Evolutionary conservation across 2,888 invertebrate species (phyloP).

Genomic region (Sminthurinus aureus): DNA sequence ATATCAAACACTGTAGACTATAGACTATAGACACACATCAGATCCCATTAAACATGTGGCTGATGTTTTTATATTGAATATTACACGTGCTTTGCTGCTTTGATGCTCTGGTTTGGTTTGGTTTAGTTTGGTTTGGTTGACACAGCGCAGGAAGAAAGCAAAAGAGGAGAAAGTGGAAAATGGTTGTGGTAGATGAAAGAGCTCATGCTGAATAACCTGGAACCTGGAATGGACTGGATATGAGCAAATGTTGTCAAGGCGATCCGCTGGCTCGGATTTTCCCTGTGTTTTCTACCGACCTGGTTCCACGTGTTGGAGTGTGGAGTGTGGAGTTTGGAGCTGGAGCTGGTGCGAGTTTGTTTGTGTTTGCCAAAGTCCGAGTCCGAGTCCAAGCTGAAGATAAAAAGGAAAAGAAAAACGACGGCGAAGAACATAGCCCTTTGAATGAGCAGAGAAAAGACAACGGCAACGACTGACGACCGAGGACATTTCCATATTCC

Average conservation of each 20-base stretch:
- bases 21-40: no score
- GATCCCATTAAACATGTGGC: no score
- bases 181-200: neutral
- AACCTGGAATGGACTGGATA: slow-evolving; percentile 41
- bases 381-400: neutral
- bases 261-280: neutral
- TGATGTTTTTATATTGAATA: neutral
- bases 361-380: no score
- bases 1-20: no score
- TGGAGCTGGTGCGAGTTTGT: neutral
- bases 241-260: slow-evolving; percentile 37
- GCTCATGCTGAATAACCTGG: slow-evolving; percentile 9
- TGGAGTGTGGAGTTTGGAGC: no score
- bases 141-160: neutral
- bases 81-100: no score
- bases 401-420: neutral
- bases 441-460: neutral
- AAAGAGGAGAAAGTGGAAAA: neutral
- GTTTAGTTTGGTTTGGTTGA: no score
- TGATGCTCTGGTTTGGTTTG: no score
- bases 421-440: neutral
- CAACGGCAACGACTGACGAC: neutral
- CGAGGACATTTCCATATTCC: neutral
- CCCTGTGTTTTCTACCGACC: slow-evolving; percentile 3
- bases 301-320: neutral